Evolutionary conservation across 2,797 vertebrate genomes (phyloP).

Genomic region (Lepidocolaptes lacrymiger): DNA sequence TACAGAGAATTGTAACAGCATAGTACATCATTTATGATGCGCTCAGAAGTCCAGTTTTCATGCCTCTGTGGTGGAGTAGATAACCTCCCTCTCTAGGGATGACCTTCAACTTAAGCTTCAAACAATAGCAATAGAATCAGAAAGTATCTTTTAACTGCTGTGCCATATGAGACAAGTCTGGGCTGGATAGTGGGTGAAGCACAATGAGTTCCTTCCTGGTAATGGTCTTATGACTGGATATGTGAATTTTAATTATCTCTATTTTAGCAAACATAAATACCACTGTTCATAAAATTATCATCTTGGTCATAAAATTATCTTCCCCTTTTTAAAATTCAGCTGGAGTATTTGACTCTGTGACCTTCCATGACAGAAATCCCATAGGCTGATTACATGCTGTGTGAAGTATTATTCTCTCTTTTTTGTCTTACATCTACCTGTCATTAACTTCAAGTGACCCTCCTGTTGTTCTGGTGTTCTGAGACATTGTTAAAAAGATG

Average conservation of each 20-base stretch:
- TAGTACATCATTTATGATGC: background rate
- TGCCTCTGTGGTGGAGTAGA: background rate
- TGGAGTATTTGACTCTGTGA: constrained; percentile 64
- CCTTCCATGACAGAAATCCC: constrained; percentile 67
- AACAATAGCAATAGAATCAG: background rate
- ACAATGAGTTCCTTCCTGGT: background rate
- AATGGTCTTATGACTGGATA: background rate
- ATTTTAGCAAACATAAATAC: constrained; percentile 61
- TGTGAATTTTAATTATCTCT: constrained; percentile 34
- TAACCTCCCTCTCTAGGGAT: background rate
- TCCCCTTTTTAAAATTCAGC: constrained; percentile 59
- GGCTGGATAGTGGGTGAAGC: background rate
- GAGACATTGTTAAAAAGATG: constrained; percentile 67
- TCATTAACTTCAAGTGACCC: constrained; percentile 75
- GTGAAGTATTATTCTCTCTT: constrained; percentile 70
- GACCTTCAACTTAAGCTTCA: background rate
- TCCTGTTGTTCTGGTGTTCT: constrained; percentile 63
- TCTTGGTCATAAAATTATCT: constrained; percentile 47
- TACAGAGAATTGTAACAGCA: background rate
- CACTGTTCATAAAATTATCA: constrained; percentile 56
- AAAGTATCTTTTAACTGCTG: background rate
- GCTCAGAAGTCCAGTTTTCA: background rate
- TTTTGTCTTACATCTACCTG: constrained; percentile 77
- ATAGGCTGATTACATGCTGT: constrained; percentile 70
- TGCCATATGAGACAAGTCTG: background rate